Evolutionary conservation across 2,113 vertebrate genomes (phyloP).

Genomic region (Haemorhous mexicanus): DNA sequence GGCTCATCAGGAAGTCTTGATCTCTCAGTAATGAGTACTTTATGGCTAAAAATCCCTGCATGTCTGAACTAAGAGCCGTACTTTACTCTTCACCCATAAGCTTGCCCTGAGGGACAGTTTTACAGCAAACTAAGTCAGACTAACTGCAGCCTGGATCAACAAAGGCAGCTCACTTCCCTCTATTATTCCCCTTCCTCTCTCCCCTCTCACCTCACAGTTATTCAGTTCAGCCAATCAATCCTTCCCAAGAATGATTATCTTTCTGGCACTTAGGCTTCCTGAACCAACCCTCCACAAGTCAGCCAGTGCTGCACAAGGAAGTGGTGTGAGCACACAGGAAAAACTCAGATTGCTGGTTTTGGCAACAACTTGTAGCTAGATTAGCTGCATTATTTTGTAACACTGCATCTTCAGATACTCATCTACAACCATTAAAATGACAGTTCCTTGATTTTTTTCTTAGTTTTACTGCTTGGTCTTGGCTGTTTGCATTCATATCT

Average conservation of each 20-base stretch:
- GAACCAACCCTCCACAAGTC: background rate
- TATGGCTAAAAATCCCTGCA: background rate
- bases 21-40: background rate
- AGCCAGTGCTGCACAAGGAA: background rate
- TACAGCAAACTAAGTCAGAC: background rate
- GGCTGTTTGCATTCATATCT: background rate
- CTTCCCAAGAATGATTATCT: background rate
- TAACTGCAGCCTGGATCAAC: background rate
- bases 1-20: background rate
- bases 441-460: background rate
- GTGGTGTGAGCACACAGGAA: slow-evolving; percentile 6
- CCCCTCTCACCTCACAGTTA: slow-evolving; percentile 8
- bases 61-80: background rate
- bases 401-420: background rate
- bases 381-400: background rate
- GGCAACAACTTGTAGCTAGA: background rate
- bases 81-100: background rate
- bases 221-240: slow-evolving; percentile 11
- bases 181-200: slow-evolving; percentile 31
- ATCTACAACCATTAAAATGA: background rate
- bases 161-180: slow-evolving; percentile 28
- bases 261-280: slow-evolving; percentile 14
- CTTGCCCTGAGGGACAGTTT: background rate
- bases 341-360: background rate
- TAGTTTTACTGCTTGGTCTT: background rate